Evolutionary conservation across 2,888 invertebrate genomes (phyloP).

Genomic region (Saturnia pavonia): DNA sequence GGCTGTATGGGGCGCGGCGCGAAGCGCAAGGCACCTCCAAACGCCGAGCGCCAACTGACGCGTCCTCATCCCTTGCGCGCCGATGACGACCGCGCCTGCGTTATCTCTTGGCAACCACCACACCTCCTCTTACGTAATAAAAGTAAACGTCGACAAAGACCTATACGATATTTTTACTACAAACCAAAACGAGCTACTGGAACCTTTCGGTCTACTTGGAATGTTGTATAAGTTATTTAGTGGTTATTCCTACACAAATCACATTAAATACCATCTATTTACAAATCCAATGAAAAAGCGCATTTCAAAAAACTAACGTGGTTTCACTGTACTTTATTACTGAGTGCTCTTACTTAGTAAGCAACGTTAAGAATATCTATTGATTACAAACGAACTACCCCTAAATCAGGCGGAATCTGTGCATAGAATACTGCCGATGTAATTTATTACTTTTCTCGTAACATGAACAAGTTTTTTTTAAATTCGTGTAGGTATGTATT

Average conservation of each 20-base stretch:
- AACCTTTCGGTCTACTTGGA: neutral
- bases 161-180: slow-evolving; percentile 26
- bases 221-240: neutral
- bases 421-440: neutral
- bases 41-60: slow-evolving; percentile 79
- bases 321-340: neutral
- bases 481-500: neutral
- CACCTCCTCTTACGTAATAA: slow-evolving; percentile 71
- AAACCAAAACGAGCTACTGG: slow-evolving; percentile 4
- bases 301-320: neutral
- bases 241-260: neutral
- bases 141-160: slow-evolving; percentile 57
- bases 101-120: slow-evolving; percentile 53
- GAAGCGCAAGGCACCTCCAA: slow-evolving; percentile 74
- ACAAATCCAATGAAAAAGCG: neutral
- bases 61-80: slow-evolving; percentile 56
- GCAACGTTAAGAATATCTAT: neutral
- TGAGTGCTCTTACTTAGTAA: neutral
- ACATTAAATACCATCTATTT: neutral
- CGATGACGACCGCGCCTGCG: slow-evolving; percentile 64
- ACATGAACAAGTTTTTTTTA: neutral
- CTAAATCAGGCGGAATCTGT: neutral
- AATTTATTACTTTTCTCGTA: neutral
- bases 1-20: slow-evolving; percentile 79
- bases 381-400: neutral